Base-by-base conservation (phyloP, 2,888 invertebrate genomes). In the Dryocosmus kuriphilus region DNA sequence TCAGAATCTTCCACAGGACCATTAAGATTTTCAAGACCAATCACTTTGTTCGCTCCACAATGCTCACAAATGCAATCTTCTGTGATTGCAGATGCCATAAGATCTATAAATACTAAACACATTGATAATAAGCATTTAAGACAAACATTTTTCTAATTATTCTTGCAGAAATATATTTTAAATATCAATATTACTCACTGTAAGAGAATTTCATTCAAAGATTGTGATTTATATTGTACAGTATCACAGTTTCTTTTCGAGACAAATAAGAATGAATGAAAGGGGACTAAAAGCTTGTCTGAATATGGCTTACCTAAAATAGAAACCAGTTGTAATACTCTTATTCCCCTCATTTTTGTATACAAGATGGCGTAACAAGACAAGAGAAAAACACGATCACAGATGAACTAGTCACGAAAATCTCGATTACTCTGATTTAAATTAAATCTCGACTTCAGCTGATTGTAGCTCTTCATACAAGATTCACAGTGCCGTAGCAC, bases 1-100 rank as follows among this genome's bases (percentile, higher is more conserved):
- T 89, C 87, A n/a, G 63, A 79, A 79, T 89, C 89, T 77, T 89
- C 88, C 57, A 55, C 78, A 27, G 79, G 79, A 11, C 55, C 77
- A 38, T 84, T 80, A 30, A 84, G 82, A 61, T 82, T 83, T 75
- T 82, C 82, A 61, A 82, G 80, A 65, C 82, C 84, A 77, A 85
- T 85, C 79, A 86, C 84, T 81, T 79, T 80, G 71, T 76, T 78
- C 19, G 79, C 81, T 5, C 86, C 77, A 75, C 90, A 89, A 79
- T 86, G 80, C 74, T 86, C 84, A n/a, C 71, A 71, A 77, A 85
- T 82, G 82, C 90, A 90, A 62, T 78, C 67, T 57, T 60, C 55
- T 27, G 41, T 24, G 6, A 24, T 30, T 55, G 41, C 67, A 63
- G 61, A 60, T 60, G 24, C 46, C 55, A 77, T 19, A 19, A 79